Percentiles rank a stretch among this genome's conserved stretches.
These are phyloP conservation scores for Catamblyrhynchus diadema DNA, from an alignment of 2,797 vertebrate genomes.

Conservation along the genomic window DNA sequence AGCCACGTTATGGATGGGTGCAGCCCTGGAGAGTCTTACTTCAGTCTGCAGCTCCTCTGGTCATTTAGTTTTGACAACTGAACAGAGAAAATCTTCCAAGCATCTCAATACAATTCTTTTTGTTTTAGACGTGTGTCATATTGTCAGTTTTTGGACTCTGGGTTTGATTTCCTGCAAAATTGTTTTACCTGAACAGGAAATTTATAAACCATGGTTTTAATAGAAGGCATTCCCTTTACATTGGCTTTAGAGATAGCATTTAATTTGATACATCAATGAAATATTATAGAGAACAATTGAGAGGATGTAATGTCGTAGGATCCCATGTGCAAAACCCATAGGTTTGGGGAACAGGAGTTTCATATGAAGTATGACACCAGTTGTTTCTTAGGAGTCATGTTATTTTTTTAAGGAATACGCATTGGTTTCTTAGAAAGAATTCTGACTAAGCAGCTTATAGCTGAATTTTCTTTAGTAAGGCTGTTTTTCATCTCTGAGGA, in stretches of 20 bases:
- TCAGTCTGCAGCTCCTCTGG: slow-evolving; percentile 50
- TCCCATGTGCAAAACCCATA: neutral
- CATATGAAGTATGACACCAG: neutral
- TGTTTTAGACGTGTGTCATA: neutral
- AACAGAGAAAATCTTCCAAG: slow-evolving; percentile 14
- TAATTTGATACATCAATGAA: neutral
- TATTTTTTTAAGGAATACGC: neutral
- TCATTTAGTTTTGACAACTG: slow-evolving; percentile 26
- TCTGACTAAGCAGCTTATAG: slow-evolving; percentile 16
- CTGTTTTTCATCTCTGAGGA: slow-evolving; percentile 27
- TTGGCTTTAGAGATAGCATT: neutral
- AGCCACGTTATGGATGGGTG: slow-evolving; percentile 66
- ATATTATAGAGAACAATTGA: neutral
- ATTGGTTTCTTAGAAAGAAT: slow-evolving; percentile 1
- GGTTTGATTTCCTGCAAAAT: neutral
- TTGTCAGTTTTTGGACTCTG: neutral
- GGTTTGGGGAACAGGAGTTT: neutral
- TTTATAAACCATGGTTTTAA: neutral
- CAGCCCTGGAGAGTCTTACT: slow-evolving; percentile 60
- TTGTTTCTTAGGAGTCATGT: neutral
- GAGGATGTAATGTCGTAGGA: neutral
- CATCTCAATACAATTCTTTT: neutral
- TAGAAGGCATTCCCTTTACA: neutral
- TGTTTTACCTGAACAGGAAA: neutral
- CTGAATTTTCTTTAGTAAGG: slow-evolving; percentile 15